Percentiles rank a stretch among this genome's conserved stretches.
phyloP scores from a whole-genome alignment of 2,888 invertebrate genomes.

The Lasiommata megera region DNA sequence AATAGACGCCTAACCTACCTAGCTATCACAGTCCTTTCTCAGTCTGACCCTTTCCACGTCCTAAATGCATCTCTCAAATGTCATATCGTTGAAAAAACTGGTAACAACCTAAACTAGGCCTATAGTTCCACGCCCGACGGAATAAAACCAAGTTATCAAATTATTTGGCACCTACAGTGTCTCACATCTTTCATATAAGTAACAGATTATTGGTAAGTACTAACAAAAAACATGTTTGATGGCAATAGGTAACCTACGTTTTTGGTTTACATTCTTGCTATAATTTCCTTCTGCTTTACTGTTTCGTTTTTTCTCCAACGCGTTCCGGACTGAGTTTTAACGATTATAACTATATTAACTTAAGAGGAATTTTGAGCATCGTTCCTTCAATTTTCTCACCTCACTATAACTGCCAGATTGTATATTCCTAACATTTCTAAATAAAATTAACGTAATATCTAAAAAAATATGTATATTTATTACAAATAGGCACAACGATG shows the following conservation, averaged over 20 bases:
- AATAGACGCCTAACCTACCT: constrained; percentile 74
- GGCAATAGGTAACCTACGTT: constrained; percentile 79
- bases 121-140: constrained; percentile 54
- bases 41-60: constrained; percentile 78
- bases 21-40: constrained; percentile 81
- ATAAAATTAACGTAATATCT: constrained; percentile 77
- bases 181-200: constrained; percentile 45
- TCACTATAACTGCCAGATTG: constrained; percentile 66
- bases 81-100: constrained; percentile 71
- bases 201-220: constrained; percentile 57
- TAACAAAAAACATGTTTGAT: constrained; percentile 62
- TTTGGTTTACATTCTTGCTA: constrained; percentile 71
- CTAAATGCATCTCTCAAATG: constrained; percentile 75
- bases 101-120: constrained; percentile 77
- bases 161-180: constrained; percentile 78
- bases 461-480: constrained; percentile 66
- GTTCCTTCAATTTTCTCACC: constrained; percentile 51
- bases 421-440: constrained; percentile 65
- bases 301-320: constrained; percentile 40
- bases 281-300: constrained; percentile 37
- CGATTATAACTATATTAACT: constrained; percentile 47
- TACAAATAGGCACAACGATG: constrained; percentile 68
- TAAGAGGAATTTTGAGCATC: constrained; percentile 72
- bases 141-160: constrained; percentile 59
- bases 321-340: constrained; percentile 27